Evolutionary conservation across 2,888 invertebrate genomes (phyloP).

Genomic region (Lysandra bellargus): DNA sequence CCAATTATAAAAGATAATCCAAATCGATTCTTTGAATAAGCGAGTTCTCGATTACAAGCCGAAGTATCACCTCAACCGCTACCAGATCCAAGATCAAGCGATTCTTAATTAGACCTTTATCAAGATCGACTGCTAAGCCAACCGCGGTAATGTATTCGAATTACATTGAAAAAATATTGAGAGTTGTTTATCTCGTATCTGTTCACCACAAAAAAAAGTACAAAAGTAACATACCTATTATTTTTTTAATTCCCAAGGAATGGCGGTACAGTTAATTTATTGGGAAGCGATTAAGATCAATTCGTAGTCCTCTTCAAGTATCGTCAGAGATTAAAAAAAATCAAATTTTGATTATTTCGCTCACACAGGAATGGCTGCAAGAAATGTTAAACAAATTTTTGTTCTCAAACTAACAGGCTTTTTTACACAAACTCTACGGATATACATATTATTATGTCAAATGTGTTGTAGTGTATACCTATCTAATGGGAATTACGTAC

Average conservation of each 20-base stretch:
- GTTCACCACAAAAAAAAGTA: constrained; percentile 1
- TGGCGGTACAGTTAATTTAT: constrained; percentile 1
- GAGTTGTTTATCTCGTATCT: constrained; percentile 8
- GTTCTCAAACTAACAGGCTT: no score
- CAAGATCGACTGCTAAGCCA: constrained; percentile 43
- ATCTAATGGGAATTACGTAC: no score
- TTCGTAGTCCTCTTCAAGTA: neutral
- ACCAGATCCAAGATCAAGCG: constrained; percentile 44
- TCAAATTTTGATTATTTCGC: neutral
- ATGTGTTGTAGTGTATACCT: no score
- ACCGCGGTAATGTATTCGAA: constrained; percentile 39
- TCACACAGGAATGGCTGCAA: neutral
- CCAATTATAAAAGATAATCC: constrained; percentile 70
- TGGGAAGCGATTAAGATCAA: neutral
- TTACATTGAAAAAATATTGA: constrained; percentile 32
- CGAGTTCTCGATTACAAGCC: constrained; percentile 66
- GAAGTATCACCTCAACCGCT: constrained; percentile 55
- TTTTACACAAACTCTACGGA: no score
- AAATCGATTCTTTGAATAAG: constrained; percentile 71
- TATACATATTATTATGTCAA: no score
- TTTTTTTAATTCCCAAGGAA: neutral
- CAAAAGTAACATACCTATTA: constrained; percentile 16
- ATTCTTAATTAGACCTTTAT: constrained; percentile 50
- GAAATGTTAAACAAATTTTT: neutral
- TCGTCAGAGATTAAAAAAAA: neutral